These are phyloP conservation scores for Thomomys bottae DNA, from an alignment of 2,113 vertebrate genomes.

Conservation along the genomic window DNA sequence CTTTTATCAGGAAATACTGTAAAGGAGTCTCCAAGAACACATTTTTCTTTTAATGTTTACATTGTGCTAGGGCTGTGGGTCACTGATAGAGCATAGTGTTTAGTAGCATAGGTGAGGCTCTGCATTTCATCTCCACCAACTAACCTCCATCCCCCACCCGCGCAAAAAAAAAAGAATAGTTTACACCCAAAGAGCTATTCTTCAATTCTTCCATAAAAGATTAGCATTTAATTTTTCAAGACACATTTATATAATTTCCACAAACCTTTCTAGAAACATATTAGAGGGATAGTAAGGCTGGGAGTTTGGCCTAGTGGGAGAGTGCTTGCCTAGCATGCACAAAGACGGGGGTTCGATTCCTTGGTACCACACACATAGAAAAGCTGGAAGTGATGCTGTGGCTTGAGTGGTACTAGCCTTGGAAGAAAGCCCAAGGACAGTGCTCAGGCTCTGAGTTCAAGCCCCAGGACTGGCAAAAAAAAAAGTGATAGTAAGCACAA, in stretches of 20 bases:
- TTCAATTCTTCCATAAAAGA: background rate
- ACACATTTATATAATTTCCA: background rate
- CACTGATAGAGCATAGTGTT: background rate
- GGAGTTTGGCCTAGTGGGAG: too few relatives aligned
- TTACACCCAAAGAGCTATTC: background rate
- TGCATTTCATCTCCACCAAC: background rate
- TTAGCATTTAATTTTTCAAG: conserved; percentile 25
- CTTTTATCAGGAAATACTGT: background rate
- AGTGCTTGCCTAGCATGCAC: too few relatives aligned
- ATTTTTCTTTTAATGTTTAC: background rate
- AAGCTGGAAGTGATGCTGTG: too few relatives aligned
- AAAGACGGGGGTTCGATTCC: too few relatives aligned
- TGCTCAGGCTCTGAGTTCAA: too few relatives aligned
- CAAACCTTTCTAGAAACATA: background rate
- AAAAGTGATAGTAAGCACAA: background rate
- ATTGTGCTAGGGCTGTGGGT: background rate
- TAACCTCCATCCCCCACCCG: too few relatives aligned
- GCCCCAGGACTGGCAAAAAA: too few relatives aligned
- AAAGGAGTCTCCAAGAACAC: background rate
- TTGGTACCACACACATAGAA: too few relatives aligned
- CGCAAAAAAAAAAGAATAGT: too few relatives aligned
- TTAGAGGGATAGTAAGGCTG: background rate
- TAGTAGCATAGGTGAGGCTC: background rate
- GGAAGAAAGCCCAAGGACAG: too few relatives aligned
- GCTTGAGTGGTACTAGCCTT: too few relatives aligned